phyloP scores from a whole-genome alignment of 1,140 invertebrate species.

The Caenorhabditis remanei region DNA sequence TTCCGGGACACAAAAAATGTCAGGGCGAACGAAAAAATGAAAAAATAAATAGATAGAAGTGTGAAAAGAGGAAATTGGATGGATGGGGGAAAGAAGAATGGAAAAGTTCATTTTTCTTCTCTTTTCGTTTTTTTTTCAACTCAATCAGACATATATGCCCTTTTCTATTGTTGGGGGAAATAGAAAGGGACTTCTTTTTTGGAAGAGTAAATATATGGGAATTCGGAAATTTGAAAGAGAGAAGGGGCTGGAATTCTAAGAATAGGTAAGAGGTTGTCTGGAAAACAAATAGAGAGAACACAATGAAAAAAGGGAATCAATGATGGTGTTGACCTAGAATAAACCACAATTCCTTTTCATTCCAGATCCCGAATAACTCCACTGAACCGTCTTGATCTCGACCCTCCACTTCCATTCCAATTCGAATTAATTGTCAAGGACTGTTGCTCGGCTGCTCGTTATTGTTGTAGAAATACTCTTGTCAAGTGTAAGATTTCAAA shows the following conservation, averaged over 20 bases:
- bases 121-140: conserved; percentile 7
- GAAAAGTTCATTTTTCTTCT: not conserved
- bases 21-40: not conserved
- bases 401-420: conserved; percentile 13
- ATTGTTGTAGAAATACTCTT: conserved; percentile 38
- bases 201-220: not conserved
- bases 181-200: not conserved
- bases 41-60: not conserved
- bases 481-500: conserved; percentile 20
- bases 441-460: conserved; percentile 21
- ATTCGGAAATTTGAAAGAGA: not conserved
- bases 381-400: not conserved
- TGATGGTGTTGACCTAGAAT: too few relatives aligned
- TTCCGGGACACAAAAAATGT: not conserved
- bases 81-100: not conserved
- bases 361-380: conserved; percentile 17
- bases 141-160: conserved; percentile 34
- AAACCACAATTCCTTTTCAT: not conserved
- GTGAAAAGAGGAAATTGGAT: conserved; percentile 38
- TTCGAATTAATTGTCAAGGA: conserved; percentile 48
- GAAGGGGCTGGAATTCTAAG: not conserved
- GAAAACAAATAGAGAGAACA: too few relatives aligned
- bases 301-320: too few relatives aligned
- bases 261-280: too few relatives aligned
- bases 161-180: not conserved